A percentile compares a stretch with the other conserved stretches of the same genome.
These are phyloP conservation scores for Hydriomena furcata DNA, from an alignment of 2,888 invertebrate genomes.

Conservation along the genomic window DNA sequence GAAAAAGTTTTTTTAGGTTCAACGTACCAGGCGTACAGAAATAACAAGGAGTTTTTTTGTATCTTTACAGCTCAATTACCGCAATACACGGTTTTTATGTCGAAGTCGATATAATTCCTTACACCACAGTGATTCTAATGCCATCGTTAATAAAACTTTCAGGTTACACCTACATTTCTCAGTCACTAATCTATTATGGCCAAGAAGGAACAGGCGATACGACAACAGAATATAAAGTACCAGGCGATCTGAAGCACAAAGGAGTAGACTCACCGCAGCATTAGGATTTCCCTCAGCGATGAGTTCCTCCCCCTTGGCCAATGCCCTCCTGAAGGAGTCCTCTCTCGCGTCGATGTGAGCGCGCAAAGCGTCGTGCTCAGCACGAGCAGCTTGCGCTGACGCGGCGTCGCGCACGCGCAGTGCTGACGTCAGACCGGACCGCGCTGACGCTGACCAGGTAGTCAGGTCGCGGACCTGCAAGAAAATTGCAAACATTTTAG, in stretches of 20 bases:
- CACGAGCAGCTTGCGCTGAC: constrained; percentile 90
- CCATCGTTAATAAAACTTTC: no score
- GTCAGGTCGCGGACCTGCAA: constrained; percentile 91
- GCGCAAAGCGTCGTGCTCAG: constrained; percentile 83
- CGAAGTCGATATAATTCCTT: no score
- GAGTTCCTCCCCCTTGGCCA: constrained; percentile 91
- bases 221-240: no score
- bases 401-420: constrained; percentile 91
- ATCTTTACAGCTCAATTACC: no score
- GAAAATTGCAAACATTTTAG: no score
- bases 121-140: no score
- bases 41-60: not conserved
- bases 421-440: constrained; percentile 89
- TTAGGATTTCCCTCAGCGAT: constrained; percentile 90
- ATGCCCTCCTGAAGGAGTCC: constrained; percentile 86
- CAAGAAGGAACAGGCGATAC: no score
- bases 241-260: constrained; percentile 37
- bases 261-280: constrained; percentile 25
- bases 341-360: constrained; percentile 91
- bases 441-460: constrained; percentile 93
- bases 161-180: no score
- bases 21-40: not conserved
- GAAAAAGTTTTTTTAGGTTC: no score
- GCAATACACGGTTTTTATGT: no score
- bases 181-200: no score